Percentiles rank a stretch among this genome's conserved stretches.
phyloP scores from a whole-genome alignment of 1,140 invertebrate species.

The Sarcophaga bullata region DNA sequence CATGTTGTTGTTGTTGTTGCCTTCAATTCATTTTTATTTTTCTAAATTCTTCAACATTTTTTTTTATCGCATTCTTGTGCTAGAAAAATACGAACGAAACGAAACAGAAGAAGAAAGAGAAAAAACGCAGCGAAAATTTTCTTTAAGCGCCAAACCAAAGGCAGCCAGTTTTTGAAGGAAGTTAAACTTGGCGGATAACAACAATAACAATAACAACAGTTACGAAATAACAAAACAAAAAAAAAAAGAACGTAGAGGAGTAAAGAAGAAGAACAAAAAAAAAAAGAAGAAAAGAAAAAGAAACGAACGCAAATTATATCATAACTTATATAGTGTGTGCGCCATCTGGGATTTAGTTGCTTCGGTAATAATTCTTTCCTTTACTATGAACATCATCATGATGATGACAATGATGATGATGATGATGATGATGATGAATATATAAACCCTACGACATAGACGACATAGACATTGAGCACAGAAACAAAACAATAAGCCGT shows the following conservation, averaged over 20 bases:
- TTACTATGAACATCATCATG: conserved; percentile 31
- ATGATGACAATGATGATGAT: conserved; percentile 23
- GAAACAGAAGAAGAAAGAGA: too few relatives aligned
- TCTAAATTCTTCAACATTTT: conserved; percentile 16
- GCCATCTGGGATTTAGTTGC: conserved; percentile 48
- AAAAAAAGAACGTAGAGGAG: not conserved
- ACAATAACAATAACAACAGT: too few relatives aligned
- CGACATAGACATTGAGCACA: too few relatives aligned
- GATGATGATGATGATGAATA: too few relatives aligned
- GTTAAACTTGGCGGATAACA: not conserved
- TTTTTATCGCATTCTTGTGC: conserved; percentile 18
- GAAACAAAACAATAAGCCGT: too few relatives aligned
- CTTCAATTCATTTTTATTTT: not conserved
- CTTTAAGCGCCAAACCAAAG: not conserved
- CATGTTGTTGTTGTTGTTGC: not conserved
- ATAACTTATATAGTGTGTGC: conserved; percentile 43
- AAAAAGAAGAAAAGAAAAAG: not conserved
- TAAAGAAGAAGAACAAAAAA: not conserved
- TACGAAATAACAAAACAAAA: not conserved
- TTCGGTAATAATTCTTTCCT: conserved; percentile 43
- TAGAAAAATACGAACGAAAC: not conserved
- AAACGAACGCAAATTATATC: conserved; percentile 44
- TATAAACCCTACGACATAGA: too few relatives aligned
- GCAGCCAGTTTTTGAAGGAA: not conserved
- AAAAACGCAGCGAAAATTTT: not conserved